Base-by-base conservation (phyloP, 2,113 vertebrate genomes). In the Myiozetetes cayanensis region DNA sequence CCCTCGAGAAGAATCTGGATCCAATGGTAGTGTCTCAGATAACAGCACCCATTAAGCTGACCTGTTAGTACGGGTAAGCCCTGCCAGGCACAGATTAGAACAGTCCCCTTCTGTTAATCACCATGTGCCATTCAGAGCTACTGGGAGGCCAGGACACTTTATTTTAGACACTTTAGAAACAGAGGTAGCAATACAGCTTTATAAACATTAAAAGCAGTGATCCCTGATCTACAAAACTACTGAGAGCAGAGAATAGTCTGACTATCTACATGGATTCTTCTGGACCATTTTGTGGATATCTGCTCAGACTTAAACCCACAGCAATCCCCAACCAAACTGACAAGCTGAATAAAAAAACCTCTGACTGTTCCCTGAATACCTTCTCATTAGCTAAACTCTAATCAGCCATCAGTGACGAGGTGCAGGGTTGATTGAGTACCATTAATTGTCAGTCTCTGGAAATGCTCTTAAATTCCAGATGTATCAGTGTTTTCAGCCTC, bases 311-410 rank as follows among this genome's bases (percentile, higher is more conserved):
- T 72, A 83, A 90, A 86, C 6, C 41, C 75, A 87, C 24, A 62
- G 59, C 77, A 49, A 91, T 37, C 13, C 30, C 46, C 67, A 86
- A n/a, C 22, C 37, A 93, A 63, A 94, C 37, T 46, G 49, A 37
- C 22, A 92, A 65, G n/a, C 24, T 35, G 75, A 91, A 70, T 49
- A 83, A 73, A 94, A 94, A 90, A 37, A 19, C 11, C 46, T 27
- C 30, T 8, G 10, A 59, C 85, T 88, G n/a, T 77, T 77, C 37
- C 73, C 78, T 71, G 72, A 95, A 92, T 33, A 80, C 33, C 24
- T 90, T 65, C 71, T 92, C 67, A 80, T 86, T 80, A 95, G 56
- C 25, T 79, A 73, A 91, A 76, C 63, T 85, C 74, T 91, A 83
- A 94, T 88, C 72, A 90, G 74, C 72, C 83, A 94, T 79, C 83